Conservation (phyloP, 2,113 vertebrate species). For the Rhinichthys klamathensis region DNA sequence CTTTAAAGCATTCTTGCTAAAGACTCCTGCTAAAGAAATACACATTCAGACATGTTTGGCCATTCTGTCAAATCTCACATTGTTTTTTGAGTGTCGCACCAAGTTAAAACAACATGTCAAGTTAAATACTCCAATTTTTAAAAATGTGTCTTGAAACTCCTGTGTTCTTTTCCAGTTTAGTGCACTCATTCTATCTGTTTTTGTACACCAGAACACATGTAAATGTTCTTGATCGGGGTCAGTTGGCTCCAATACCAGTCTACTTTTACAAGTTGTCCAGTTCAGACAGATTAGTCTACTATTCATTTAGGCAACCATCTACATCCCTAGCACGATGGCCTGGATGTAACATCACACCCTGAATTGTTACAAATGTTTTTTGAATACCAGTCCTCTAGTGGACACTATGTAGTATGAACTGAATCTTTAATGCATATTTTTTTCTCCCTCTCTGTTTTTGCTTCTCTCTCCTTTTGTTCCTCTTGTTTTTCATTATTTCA, state of each 20-base stretch:
- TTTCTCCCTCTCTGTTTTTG: conserved; percentile 24
- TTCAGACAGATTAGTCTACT: not conserved
- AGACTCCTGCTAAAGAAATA: not conserved
- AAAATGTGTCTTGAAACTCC: not conserved
- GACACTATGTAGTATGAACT: not conserved
- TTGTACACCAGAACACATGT: not conserved
- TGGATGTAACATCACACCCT: not conserved
- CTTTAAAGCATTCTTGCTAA: not conserved
- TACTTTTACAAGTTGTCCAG: not conserved
- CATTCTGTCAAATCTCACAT: not conserved
- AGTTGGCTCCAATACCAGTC: not conserved
- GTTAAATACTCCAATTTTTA: not conserved
- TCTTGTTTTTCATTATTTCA: not conserved
- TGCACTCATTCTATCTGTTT: not conserved
- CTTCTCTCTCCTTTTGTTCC: conserved; percentile 38
- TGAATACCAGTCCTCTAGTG: not conserved
- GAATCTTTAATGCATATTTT: conserved; percentile 13
- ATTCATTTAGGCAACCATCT: not conserved
- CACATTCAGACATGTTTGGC: not conserved
- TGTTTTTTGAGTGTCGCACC: not conserved
- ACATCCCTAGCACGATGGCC: not conserved
- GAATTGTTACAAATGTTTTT: not conserved
- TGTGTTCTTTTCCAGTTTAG: not conserved
- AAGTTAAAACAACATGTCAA: not conserved
- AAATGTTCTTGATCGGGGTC: not conserved